Conservation (phyloP, 2,113 vertebrate genomes). For the Leucoraja erinaceus region DNA sequence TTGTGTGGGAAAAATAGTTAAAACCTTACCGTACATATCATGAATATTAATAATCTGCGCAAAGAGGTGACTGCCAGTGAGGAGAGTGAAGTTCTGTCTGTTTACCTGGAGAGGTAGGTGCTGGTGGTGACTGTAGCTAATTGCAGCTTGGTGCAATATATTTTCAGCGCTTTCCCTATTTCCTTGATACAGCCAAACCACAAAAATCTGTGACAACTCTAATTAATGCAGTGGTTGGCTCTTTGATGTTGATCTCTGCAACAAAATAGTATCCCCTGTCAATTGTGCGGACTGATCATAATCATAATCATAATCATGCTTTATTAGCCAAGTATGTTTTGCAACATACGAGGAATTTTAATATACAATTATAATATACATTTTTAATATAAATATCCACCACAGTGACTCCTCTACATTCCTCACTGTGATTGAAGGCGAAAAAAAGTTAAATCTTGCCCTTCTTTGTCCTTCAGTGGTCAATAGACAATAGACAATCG, state of each 20-base stretch:
- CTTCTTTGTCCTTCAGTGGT: too few relatives aligned
- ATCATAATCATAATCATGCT: too few relatives aligned
- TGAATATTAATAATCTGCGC: conserved; percentile 12
- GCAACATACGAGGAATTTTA: too few relatives aligned
- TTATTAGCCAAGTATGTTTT: too few relatives aligned
- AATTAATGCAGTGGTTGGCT: neutral
- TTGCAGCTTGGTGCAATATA: neutral
- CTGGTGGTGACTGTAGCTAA: neutral
- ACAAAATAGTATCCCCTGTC: neutral
- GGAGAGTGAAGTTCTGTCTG: neutral
- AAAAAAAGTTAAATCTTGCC: too few relatives aligned
- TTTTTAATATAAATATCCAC: too few relatives aligned
- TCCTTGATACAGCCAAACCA: neutral
- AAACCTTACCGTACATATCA: neutral
- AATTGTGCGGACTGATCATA: neutral
- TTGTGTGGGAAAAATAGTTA: neutral
- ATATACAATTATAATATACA: too few relatives aligned
- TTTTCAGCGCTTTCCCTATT: neutral
- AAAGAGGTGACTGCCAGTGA: neutral
- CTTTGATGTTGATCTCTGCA: neutral
- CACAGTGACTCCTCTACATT: too few relatives aligned
- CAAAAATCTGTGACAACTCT: neutral
- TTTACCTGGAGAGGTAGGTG: neutral
- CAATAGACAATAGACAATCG: too few relatives aligned
- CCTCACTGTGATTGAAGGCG: too few relatives aligned